A percentile compares a stretch with the other conserved stretches of the same genome.
Conservation (phyloP, 2,888 invertebrate species). For the Drepanosiphum platanoidis region DNA sequence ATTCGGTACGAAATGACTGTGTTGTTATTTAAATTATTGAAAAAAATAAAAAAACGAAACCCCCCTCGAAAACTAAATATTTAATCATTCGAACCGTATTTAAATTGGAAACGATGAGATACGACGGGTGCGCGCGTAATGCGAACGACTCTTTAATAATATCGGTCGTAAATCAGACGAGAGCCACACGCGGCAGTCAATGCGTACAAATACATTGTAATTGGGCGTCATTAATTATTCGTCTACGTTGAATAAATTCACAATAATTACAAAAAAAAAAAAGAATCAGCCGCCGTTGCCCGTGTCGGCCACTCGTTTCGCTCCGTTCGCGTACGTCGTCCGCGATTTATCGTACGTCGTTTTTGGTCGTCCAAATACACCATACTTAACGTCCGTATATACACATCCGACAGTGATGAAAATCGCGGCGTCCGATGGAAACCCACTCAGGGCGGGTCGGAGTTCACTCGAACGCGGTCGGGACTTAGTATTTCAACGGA, state of each 20-base stretch:
- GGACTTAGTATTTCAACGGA: too few species aligned
- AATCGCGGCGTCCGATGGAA: too few species aligned
- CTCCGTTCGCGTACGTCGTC: neutral
- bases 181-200: neutral
- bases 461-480: too few species aligned
- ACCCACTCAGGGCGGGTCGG: too few species aligned
- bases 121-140: neutral
- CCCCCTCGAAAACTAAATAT: neutral
- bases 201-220: neutral
- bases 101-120: neutral
- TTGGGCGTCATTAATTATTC: conserved; percentile 11
- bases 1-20: neutral
- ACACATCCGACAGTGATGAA: too few species aligned
- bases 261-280: neutral
- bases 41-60: neutral
- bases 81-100: neutral
- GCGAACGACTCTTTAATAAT: conserved; percentile 17
- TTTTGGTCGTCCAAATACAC: too few species aligned
- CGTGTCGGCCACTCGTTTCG: neutral
- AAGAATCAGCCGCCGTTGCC: neutral
- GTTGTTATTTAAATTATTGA: neutral
- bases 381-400: too few species aligned
- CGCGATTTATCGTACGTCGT: neutral
- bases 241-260: neutral
- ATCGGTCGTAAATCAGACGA: conserved; percentile 8